Percentiles rank a stretch among this genome's conserved stretches.
Conservation (phyloP, 2,113 vertebrate genomes). For the human region GRCh38 chr12:78753501-78754000, state of each 20-base stretch:
- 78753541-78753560: background rate
- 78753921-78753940: background rate
- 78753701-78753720: background rate
- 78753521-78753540: background rate
- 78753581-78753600: background rate
- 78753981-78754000: background rate
- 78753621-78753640: background rate
- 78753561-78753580: background rate
- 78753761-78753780: background rate
- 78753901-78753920: background rate
- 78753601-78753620: background rate
- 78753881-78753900: background rate
- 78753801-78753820: background rate
- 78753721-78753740: background rate
- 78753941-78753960: background rate
- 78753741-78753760: background rate
- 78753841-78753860: background rate
- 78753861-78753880: background rate
- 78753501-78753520: background rate
- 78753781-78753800: background rate
- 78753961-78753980: background rate
- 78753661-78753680: background rate
- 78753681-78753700: background rate
- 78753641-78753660: background rate
- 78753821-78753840: background rate